Evolutionary conservation across 1,140 invertebrate genomes (phyloP), one percentile per base, ranked within the genome.

Genomic region (Aphaenogaster rudis): DNA sequence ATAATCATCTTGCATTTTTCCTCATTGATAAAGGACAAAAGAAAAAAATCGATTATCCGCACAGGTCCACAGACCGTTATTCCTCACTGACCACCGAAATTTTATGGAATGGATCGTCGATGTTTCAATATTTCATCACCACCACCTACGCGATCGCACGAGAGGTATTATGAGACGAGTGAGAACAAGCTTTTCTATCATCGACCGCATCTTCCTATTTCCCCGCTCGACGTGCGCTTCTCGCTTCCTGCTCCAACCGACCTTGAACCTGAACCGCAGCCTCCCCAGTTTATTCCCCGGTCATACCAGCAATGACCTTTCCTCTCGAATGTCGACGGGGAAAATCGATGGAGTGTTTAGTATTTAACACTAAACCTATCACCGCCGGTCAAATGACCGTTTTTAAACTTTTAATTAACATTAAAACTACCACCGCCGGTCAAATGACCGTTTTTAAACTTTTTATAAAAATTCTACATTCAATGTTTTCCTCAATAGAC

Each of bases 251-350:
- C 81, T 88, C 42, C 66, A 9, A 61, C 48, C 59, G 86, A 88
- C 91, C 90, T 91, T 91, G 91, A 91, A 91, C 86, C 69, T 91
- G 90, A 89, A 91, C 61, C 72, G 28, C 71, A 91, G 64, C 69
- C 54, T 63, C 59, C 21, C 61, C 21, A 36, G 81, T 86, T 36
- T 33, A 61, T 86, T 61, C 57, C 59, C 45, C 57, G 28, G 50
- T 66, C 42, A 61, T 57, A 42, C 15, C 13, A 50, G 36, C 42
- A 50, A 48, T 78, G 81, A 86, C 80, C 59, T 69, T 67, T 67
- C 57, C 52, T 6, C 57, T 13, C 50, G 78, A 88, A 90, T 80
- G 78, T 71, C 39, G 21, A 67, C 39, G 45, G 64, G 80, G 42
- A 61, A 77, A 90, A 91, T 91, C 82, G 77, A 91, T 91, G 52